Evolutionary conservation across 2,888 invertebrate species (phyloP), one percentile per base, ranked within the genome.

Genomic region (Capitulum mitella): DNA sequence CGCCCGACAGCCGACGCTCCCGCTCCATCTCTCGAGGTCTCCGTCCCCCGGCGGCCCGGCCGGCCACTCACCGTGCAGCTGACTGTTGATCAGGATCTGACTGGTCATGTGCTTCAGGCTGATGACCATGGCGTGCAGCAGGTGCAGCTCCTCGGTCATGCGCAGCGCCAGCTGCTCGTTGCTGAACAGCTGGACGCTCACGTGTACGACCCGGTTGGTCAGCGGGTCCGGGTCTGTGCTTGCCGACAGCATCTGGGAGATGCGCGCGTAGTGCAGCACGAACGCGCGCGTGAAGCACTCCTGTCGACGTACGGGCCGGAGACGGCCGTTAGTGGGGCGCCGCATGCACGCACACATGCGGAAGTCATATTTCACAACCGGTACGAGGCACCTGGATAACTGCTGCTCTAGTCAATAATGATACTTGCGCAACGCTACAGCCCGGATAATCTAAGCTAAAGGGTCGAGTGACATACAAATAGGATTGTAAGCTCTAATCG

Each of bases 151-250:
- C 83, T 95, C 92, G 10, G 95, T 94, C 93, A 98, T 97, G 84
- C 93, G 90, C 64, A 93, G 87, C 2, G 98, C 97, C 32, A 98
- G 88, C 78, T 92, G 91, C 86, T 97, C 95, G 86, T 97, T 98
- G 82, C 95, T 95, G 88, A 98, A 97, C 79, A 98, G 88, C 87
- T 98, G 89, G 8, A 98, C 98, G 83, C 95, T 96, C 87, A 98
- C 97, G 87, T 98, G 98, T 0, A 98, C 97, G 0, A 98, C 96
- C 77, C 97, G 90, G 88, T 97, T 97, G 84, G 96, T 95, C 5
- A 98, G 88, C 8, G 93, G 95, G 85, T 97, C 96, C 0, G 95
- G 93, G 88, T 95, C 94, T 22, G 89, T 88, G 0, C 94, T 93
- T 84, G 90, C 90, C 84, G 95, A 94, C 80, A 98, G 88, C 86